These are phyloP conservation scores for Invenusta paracnida DNA, from an alignment of 2,888 invertebrate genomes.

Conservation along the genomic window DNA sequence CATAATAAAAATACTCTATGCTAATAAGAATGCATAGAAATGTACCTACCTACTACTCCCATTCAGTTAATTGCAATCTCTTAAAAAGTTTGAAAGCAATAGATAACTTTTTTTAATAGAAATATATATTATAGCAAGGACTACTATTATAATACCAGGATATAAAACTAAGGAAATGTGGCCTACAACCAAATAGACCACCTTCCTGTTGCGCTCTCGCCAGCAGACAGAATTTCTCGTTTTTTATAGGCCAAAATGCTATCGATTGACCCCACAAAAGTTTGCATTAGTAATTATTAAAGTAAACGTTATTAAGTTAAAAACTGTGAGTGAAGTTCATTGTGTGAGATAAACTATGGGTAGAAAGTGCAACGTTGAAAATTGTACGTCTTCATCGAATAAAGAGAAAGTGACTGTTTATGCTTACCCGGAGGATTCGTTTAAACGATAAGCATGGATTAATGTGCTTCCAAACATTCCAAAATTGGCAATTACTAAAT, in stretches of 20 bases:
- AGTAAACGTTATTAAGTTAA: neutral
- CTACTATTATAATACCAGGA: neutral
- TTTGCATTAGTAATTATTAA: neutral
- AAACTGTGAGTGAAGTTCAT: neutral
- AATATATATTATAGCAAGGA: too few relatives aligned
- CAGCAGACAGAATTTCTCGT: neutral
- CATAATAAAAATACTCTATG: too few relatives aligned
- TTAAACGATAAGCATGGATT: neutral
- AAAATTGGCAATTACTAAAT: neutral
- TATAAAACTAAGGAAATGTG: neutral
- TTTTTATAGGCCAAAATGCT: neutral
- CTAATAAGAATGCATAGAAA: too few relatives aligned
- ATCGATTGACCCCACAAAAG: neutral
- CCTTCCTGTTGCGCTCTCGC: neutral
- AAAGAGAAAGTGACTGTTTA: neutral
- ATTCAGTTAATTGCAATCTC: too few relatives aligned
- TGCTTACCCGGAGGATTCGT: neutral
- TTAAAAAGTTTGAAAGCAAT: too few relatives aligned
- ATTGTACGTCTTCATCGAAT: neutral
- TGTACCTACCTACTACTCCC: too few relatives aligned
- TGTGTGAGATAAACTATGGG: neutral
- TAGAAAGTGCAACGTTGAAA: neutral
- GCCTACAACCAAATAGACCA: neutral
- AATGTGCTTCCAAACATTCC: neutral
- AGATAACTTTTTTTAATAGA: too few relatives aligned